Conservation (phyloP, 2,797 vertebrate species). For the Hypotaenidia philippensis region DNA sequence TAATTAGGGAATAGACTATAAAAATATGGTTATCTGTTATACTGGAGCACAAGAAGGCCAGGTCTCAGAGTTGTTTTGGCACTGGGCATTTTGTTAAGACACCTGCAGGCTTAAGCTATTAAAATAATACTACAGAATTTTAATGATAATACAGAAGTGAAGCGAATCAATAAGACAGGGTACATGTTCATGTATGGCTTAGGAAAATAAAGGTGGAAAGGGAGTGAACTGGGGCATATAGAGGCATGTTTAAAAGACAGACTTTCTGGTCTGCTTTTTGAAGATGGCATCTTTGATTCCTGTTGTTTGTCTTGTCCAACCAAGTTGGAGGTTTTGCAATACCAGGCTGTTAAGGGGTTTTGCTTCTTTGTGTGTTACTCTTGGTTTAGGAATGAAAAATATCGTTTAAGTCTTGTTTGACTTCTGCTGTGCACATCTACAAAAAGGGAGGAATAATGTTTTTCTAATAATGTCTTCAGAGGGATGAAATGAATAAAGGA, state of each 20-base stretch:
- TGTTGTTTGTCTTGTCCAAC: not conserved
- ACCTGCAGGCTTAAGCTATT: not conserved
- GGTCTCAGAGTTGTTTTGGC: not conserved
- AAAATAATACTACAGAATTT: not conserved
- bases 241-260: not conserved
- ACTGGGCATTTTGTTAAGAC: not conserved
- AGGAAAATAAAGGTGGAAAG: not conserved
- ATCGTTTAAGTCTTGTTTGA: not conserved
- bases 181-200: not conserved
- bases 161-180: not conserved
- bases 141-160: not conserved
- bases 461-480: constrained; percentile 49
- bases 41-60: not conserved
- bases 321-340: not conserved
- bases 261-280: not conserved
- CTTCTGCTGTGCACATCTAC: not conserved
- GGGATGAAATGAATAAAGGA: constrained; percentile 16
- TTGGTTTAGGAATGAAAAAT: constrained; percentile 17
- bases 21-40: not conserved
- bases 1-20: not conserved
- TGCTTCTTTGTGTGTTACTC: not conserved
- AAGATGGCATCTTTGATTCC: not conserved
- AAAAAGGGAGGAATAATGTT: constrained; percentile 43
- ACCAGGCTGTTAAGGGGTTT: not conserved
- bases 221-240: not conserved